Percentiles rank a stretch among this genome's conserved stretches.
Evolutionary conservation across 2,113 vertebrate genomes (phyloP).

Genomic region (Saccopteryx leptura): DNA sequence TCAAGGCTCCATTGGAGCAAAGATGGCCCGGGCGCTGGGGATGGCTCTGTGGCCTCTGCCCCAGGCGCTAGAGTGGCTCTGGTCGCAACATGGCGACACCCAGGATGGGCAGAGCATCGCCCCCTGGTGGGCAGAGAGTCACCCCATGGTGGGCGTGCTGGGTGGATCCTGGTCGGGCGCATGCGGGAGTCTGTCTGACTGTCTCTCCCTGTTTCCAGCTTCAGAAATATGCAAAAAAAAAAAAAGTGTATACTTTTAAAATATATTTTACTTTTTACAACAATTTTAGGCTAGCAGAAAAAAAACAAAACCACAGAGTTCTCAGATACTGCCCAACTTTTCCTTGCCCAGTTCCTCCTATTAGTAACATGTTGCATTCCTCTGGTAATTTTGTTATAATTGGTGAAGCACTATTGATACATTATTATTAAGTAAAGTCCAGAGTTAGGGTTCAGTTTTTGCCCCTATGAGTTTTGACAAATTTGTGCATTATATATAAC

Average conservation of each 20-base stretch:
- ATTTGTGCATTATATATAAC: not conserved
- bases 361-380: not conserved
- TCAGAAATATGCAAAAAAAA: no score
- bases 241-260: constrained; percentile 28
- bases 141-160: no score
- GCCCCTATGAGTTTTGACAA: not conserved
- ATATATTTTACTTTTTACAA: constrained; percentile 15
- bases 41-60: no score
- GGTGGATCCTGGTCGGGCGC: no score
- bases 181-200: no score
- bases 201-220: no score
- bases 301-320: not conserved
- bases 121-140: no score
- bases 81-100: no score
- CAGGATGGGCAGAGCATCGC: no score
- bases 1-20: no score
- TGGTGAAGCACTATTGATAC: not conserved
- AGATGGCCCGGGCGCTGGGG: no score
- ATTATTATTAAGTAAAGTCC: constrained; percentile 23
- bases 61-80: no score
- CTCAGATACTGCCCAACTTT: not conserved
- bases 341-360: not conserved
- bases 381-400: not conserved
- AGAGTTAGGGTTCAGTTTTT: not conserved
- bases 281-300: constrained; percentile 21